Evolutionary conservation across 64 coral and sea anemone species (phyloP).

Genomic region (Montipora cactus): DNA sequence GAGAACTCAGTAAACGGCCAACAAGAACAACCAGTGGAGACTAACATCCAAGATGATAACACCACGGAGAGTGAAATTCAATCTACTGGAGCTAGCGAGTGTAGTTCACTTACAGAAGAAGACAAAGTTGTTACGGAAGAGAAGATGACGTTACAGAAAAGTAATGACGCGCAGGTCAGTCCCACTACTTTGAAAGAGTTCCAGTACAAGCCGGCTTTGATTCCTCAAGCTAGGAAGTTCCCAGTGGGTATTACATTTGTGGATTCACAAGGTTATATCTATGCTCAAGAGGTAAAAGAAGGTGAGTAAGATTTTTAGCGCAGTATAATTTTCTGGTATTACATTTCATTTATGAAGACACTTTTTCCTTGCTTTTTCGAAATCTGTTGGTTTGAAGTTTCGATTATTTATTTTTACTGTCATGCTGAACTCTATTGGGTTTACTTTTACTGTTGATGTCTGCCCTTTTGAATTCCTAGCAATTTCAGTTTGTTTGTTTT

Average conservation of each 20-base stretch:
- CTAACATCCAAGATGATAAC: not conserved
- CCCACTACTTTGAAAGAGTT: not conserved
- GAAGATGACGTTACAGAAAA: not conserved
- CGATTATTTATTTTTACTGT: too few relatives aligned
- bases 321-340: not conserved
- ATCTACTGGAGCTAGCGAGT: not conserved
- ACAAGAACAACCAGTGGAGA: not conserved
- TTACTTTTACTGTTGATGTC: too few relatives aligned
- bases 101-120: constrained; percentile 36
- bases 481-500: too few relatives aligned
- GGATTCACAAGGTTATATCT: constrained; percentile 81
- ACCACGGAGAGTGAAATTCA: not conserved
- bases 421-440: too few relatives aligned
- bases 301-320: constrained; percentile 6
- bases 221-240: constrained; percentile 61
- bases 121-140: constrained; percentile 6
- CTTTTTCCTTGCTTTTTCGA: too few relatives aligned
- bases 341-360: not conserved
- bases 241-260: constrained; percentile 76
- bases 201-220: constrained; percentile 60
- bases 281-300: constrained; percentile 87
- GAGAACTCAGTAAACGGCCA: not conserved
- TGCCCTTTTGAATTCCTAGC: too few relatives aligned
- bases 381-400: too few relatives aligned
- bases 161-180: not conserved